These are phyloP conservation scores for Clinocottus analis DNA, from an alignment of 2,113 vertebrate genomes.

Conservation along the genomic window DNA sequence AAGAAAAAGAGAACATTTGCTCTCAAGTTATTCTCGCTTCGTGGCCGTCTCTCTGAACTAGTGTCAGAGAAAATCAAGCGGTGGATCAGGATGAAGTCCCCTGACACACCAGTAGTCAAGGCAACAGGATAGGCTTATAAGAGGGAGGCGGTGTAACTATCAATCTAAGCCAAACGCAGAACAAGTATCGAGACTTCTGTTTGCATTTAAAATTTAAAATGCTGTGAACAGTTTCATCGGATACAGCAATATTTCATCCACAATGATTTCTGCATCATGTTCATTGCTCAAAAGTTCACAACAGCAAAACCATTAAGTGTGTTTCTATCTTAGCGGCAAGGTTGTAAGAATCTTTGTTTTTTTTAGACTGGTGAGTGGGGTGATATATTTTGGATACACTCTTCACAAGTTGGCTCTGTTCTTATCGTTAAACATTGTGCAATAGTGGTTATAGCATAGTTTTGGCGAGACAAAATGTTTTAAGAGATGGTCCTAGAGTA, in stretches of 20 bases:
- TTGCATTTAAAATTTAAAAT: neutral
- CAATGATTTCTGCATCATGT: neutral
- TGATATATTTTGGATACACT: neutral
- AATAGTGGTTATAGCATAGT: conserved; percentile 8
- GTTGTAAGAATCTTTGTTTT: neutral
- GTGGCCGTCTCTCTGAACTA: conserved; percentile 55
- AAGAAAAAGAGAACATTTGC: conserved; percentile 39
- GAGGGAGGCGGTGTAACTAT: conserved; percentile 56
- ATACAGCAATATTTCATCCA: neutral
- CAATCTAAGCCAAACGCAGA: conserved; percentile 57
- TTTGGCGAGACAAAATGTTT: conserved; percentile 1
- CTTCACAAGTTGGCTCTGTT: conserved; percentile 1
- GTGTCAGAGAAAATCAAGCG: conserved; percentile 68
- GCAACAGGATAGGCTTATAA: conserved; percentile 71
- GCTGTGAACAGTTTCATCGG: neutral
- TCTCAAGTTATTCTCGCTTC: conserved; percentile 45
- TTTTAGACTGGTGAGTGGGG: neutral
- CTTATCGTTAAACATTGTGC: neutral
- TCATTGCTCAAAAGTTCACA: neutral
- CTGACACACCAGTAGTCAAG: conserved; percentile 78
- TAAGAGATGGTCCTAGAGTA: neutral
- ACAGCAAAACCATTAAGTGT: neutral
- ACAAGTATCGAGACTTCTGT: conserved; percentile 26
- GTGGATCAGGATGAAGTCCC: conserved; percentile 67
- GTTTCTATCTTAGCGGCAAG: neutral